Conservation (phyloP, 2,113 vertebrate genomes). For the Chionis minor region DNA sequence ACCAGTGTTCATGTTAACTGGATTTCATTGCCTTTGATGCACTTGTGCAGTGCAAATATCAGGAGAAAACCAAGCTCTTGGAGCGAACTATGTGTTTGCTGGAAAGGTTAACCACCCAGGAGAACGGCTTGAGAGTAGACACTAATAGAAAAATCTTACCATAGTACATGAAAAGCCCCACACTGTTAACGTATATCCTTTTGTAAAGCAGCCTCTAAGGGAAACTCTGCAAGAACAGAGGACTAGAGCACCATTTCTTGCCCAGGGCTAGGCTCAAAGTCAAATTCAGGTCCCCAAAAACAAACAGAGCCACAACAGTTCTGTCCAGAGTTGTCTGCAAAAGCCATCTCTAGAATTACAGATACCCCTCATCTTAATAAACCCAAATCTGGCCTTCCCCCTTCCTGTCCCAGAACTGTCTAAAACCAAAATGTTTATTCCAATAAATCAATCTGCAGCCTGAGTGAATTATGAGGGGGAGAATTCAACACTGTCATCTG, state of each 20-base stretch:
- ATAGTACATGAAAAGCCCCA: background rate
- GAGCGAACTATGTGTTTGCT: background rate
- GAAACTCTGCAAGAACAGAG: background rate
- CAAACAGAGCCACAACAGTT: background rate
- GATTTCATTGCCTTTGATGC: background rate
- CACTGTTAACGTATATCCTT: fast-evolving
- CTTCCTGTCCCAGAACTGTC: background rate
- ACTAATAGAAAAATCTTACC: background rate
- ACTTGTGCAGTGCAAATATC: background rate
- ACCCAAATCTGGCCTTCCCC: background rate
- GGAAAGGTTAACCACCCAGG: background rate
- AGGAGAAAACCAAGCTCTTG: background rate
- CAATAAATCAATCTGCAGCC: background rate
- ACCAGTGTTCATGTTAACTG: background rate
- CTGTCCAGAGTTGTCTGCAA: background rate
- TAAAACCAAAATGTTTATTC: background rate
- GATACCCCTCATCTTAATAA: background rate
- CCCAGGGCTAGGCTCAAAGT: background rate
- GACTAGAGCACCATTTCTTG: background rate
- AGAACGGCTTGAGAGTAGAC: background rate
- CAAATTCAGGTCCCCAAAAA: background rate
- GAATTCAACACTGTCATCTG: constrained; percentile 25
- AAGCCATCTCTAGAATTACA: background rate
- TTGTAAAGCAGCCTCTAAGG: background rate
- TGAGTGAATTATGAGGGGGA: background rate